A percentile compares a stretch with the other conserved stretches of the same genome.
phyloP scores from a whole-genome alignment of 2,888 invertebrate species.

The Rotaria socialis region DNA sequence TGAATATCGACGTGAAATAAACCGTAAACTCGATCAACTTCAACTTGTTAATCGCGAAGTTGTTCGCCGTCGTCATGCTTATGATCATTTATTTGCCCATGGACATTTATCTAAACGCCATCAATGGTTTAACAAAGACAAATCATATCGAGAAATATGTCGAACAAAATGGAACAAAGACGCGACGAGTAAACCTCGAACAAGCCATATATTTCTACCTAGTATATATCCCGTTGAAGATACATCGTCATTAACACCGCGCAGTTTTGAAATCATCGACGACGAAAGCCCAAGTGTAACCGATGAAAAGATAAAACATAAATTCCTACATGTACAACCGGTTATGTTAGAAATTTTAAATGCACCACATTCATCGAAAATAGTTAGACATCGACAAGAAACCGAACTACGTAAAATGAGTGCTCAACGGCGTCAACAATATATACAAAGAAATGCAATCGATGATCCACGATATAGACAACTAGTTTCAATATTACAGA shows the following conservation, averaged over 20 bases:
- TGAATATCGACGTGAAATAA: not conserved
- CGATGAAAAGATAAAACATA: not conserved
- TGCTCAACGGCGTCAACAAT: not conserved
- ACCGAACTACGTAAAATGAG: not conserved
- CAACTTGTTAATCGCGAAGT: not conserved
- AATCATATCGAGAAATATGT: constrained; percentile 20
- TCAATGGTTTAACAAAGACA: not conserved
- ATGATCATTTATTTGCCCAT: not conserved
- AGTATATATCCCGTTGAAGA: not conserved
- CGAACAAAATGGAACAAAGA: not conserved
- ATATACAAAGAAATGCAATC: not conserved
- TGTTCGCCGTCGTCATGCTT: not conserved
- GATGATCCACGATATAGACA: not conserved
- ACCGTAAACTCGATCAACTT: not conserved
- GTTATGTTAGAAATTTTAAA: constrained; percentile 18
- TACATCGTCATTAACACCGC: not conserved
- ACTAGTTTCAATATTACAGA: not conserved
- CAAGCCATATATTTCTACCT: not conserved
- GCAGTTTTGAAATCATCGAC: not conserved
- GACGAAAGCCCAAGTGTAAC: not conserved
- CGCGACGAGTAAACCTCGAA: not conserved
- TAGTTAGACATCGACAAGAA: not conserved
- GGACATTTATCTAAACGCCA: not conserved
- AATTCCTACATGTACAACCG: not conserved
- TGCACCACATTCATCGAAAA: not conserved